Conservation (phyloP, 2,113 vertebrate genomes). For the Chauna torquata region DNA sequence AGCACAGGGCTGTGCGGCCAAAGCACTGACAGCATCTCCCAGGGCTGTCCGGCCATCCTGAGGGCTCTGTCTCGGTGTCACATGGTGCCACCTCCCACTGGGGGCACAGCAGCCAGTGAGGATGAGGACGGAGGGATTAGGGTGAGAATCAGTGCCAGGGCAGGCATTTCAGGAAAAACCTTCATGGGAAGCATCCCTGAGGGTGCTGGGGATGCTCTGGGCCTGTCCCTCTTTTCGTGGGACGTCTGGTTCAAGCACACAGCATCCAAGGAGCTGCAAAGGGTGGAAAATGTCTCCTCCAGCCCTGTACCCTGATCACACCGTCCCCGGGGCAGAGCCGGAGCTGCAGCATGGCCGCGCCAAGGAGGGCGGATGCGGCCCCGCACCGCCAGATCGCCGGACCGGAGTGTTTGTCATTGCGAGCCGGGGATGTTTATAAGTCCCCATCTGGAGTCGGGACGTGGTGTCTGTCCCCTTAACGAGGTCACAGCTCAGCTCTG, state of each 20-base stretch:
- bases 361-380: background rate
- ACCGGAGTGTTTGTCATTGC: background rate
- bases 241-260: background rate
- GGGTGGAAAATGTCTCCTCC: background rate
- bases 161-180: background rate
- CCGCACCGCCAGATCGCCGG: fast-evolving
- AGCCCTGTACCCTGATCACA: fast-evolving
- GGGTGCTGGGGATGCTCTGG: background rate
- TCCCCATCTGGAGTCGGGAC: background rate
- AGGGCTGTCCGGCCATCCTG: fast-evolving
- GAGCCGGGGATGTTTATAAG: background rate
- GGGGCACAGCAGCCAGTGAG: fast-evolving
- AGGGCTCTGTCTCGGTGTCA: background rate
- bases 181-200: background rate
- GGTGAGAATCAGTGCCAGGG: background rate
- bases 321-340: background rate
- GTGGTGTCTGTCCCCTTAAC: background rate
- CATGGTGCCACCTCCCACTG: background rate
- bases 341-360: background rate
- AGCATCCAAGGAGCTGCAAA: background rate
- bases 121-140: background rate
- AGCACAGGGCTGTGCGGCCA: fast-evolving
- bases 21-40: fast-evolving
- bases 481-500: background rate
- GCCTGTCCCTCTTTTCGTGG: background rate